These are phyloP conservation scores for Fopius arisanus DNA, from an alignment of 1,140 invertebrate species.

Conservation along the genomic window DNA sequence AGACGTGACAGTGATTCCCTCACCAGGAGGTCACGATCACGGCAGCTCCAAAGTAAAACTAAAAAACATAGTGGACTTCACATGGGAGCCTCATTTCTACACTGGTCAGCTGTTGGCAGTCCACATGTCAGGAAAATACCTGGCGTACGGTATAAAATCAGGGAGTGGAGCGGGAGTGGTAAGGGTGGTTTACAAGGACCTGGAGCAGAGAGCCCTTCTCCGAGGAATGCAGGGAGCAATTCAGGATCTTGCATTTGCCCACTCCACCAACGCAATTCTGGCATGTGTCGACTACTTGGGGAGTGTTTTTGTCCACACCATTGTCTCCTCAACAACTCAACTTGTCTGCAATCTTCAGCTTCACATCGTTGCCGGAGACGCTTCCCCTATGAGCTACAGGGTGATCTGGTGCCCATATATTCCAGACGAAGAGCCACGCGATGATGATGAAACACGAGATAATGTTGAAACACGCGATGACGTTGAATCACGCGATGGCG, in stretches of 20 bases:
- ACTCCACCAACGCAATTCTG: constrained; percentile 79
- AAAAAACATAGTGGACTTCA: constrained; percentile 90
- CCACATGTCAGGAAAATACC: constrained; percentile 83
- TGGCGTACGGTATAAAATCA: constrained; percentile 89
- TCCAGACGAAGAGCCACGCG: constrained; percentile 71
- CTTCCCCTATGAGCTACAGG: constrained; percentile 62
- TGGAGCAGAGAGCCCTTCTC: constrained; percentile 80
- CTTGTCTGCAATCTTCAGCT: constrained; percentile 68
- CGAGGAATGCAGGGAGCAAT: constrained; percentile 86
- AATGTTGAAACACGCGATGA: too few species aligned
- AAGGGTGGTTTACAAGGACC: constrained; percentile 80
- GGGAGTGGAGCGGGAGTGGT: constrained; percentile 79
- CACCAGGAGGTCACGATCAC: constrained; percentile 73
- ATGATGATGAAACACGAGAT: too few species aligned
- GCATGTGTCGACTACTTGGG: constrained; percentile 87
- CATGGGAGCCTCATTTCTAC: constrained; percentile 89
- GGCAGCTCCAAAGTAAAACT: constrained; percentile 90
- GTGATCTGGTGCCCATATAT: constrained; percentile 95
- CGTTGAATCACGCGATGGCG: constrained; percentile 76
- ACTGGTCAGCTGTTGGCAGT: constrained; percentile 87
- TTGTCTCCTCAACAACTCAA: constrained; percentile 70
- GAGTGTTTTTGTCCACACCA: constrained; percentile 82
- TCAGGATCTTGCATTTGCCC: constrained; percentile 89
- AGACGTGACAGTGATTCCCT: constrained; percentile 77
- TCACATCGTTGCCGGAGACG: constrained; percentile 61